phyloP scores from a whole-genome alignment of 2,888 invertebrate genomes.

The Reticulitermes lucifugus region DNA sequence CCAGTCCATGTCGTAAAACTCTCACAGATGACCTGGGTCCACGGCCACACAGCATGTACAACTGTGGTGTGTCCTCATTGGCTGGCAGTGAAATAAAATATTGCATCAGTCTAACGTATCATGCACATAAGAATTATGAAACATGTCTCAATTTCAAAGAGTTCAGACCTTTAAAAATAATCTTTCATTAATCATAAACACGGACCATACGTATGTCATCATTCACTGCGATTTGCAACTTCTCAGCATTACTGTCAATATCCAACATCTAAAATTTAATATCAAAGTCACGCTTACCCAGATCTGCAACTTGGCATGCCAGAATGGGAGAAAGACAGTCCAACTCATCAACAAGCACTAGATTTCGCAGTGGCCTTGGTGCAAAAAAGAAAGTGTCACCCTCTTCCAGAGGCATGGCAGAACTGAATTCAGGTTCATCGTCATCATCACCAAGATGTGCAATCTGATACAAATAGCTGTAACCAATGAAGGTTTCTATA shows the following conservation, averaged over 20 bases:
- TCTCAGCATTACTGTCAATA: neutral
- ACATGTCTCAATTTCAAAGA: neutral
- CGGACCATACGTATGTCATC: slow-evolving; percentile 45
- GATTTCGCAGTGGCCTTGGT: slow-evolving; percentile 91
- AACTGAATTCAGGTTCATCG: slow-evolving; percentile 98
- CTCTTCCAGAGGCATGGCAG: slow-evolving; percentile 97
- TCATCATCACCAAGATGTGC: slow-evolving; percentile 99
- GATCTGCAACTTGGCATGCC: slow-evolving; percentile 86
- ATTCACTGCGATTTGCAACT: neutral
- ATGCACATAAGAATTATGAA: neutral
- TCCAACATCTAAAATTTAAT: neutral
- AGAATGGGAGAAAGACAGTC: slow-evolving; percentile 95
- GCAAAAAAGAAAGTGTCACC: slow-evolving; percentile 99
- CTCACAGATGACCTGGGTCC: slow-evolving; percentile 94
- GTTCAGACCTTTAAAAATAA: slow-evolving; percentile 38
- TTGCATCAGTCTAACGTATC: neutral
- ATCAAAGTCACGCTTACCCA: slow-evolving; percentile 62
- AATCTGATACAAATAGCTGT: slow-evolving; percentile 96
- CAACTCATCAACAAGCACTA: slow-evolving; percentile 96
- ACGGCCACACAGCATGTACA: slow-evolving; percentile 95
- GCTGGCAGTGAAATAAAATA: slow-evolving; percentile 65
- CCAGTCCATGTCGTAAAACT: slow-evolving; percentile 95
- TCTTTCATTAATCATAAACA: slow-evolving; percentile 36
- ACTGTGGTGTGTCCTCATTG: slow-evolving; percentile 98
- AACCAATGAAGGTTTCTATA: slow-evolving; percentile 48